These are phyloP conservation scores for Petrocephalus sullivani DNA, from an alignment of 2,797 vertebrate species.

Conservation along the genomic window DNA sequence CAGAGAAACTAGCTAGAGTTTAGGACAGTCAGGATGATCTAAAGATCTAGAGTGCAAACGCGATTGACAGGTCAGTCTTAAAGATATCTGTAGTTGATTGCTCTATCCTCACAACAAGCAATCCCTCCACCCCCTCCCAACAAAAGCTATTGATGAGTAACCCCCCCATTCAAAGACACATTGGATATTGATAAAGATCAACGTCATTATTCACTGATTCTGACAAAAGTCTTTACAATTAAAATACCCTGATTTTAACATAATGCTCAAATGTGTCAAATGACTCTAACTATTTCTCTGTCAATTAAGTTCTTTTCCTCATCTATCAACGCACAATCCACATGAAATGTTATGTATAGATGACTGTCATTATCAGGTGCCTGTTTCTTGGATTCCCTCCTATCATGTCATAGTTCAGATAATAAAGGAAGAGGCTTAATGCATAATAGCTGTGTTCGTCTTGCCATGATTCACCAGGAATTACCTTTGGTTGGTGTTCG, in stretches of 20 bases:
- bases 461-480: background rate
- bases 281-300: background rate
- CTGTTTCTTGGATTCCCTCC: background rate
- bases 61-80: background rate
- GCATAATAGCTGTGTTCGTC: background rate
- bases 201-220: background rate
- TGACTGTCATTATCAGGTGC: background rate
- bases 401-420: background rate
- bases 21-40: background rate
- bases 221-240: background rate
- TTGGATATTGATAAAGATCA: background rate
- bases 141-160: background rate
- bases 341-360: background rate
- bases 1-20: background rate
- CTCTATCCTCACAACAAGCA: background rate
- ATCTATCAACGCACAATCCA: background rate
- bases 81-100: background rate
- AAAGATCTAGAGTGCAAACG: background rate
- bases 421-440: background rate
- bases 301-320: background rate
- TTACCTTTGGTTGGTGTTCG: conserved; percentile 89
- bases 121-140: background rate
- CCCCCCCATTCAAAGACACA: background rate
- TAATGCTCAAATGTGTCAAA: background rate
- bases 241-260: background rate